Conservation (phyloP, 2,113 vertebrate genomes). For the Sporophila hypoxantha region DNA sequence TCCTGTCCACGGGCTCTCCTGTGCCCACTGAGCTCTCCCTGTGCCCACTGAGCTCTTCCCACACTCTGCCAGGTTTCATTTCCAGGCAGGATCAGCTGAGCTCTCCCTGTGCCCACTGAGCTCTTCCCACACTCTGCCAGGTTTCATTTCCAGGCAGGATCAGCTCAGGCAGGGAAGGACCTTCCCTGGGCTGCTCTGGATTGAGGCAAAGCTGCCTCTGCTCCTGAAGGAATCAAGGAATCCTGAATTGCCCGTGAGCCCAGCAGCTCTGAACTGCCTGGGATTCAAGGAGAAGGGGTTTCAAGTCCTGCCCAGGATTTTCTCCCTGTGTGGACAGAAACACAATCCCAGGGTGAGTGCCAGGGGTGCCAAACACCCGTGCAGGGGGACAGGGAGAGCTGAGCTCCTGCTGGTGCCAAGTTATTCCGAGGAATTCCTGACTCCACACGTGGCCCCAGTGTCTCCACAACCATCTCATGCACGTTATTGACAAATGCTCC, state of each 20-base stretch:
- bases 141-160: neutral
- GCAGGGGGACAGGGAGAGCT: neutral
- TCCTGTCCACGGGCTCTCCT: too few species aligned
- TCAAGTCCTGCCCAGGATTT: neutral
- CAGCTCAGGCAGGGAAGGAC: neutral
- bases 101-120: fast-evolving
- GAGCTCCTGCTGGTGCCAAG: neutral
- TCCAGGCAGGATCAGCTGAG: neutral
- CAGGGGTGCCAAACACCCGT: neutral
- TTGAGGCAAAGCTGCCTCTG: neutral
- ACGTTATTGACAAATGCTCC: neutral
- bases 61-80: neutral
- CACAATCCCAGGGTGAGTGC: neutral
- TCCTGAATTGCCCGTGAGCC: neutral
- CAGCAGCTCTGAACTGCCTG: neutral
- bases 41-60: fast-evolving
- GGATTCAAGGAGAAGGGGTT: neutral
- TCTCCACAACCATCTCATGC: neutral
- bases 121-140: neutral
- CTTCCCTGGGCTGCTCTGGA: neutral
- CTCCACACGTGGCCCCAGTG: neutral
- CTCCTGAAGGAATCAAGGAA: neutral
- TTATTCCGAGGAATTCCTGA: neutral
- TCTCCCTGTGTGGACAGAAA: neutral
- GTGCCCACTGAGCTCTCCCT: too few species aligned